Evolutionary conservation across 2,888 invertebrate species (phyloP).

Genomic region (Pterobdella sp.): DNA sequence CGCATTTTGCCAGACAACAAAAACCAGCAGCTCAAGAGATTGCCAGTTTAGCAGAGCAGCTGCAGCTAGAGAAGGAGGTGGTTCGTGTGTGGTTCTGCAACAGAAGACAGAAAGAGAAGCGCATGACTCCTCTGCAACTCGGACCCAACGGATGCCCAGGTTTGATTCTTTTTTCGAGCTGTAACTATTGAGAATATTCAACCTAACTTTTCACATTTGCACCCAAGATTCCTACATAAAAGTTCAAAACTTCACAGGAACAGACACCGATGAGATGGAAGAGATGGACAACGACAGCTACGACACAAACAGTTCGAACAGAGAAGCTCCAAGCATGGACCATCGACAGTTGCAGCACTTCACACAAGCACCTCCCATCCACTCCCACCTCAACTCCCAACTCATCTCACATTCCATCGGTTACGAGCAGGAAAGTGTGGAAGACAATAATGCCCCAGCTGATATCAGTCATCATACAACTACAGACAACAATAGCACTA

Average conservation of each 20-base stretch:
- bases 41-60: conserved; percentile 80
- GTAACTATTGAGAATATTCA: no score
- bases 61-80: conserved; percentile 92
- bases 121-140: conserved; percentile 72
- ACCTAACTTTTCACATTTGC: no score
- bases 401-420: neutral
- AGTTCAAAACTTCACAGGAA: neutral
- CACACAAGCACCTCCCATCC: neutral
- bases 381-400: conserved; percentile 6
- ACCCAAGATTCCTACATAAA: neutral
- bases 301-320: neutral
- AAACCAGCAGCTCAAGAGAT: conserved; percentile 99
- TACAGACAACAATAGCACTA: neutral
- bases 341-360: neutral
- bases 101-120: conserved; percentile 85
- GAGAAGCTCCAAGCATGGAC: conserved; percentile 8
- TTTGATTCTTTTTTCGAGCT: neutral
- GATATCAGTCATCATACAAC: neutral
- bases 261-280: conserved; percentile 21
- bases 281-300: conserved; percentile 22
- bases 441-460: neutral
- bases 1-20: conserved; percentile 97
- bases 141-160: conserved; percentile 43
- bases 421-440: conserved; percentile 18
- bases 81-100: conserved; percentile 56